These are phyloP conservation scores for Macroglossus sobrinus DNA, from an alignment of 2,113 vertebrate species.

Conservation along the genomic window DNA sequence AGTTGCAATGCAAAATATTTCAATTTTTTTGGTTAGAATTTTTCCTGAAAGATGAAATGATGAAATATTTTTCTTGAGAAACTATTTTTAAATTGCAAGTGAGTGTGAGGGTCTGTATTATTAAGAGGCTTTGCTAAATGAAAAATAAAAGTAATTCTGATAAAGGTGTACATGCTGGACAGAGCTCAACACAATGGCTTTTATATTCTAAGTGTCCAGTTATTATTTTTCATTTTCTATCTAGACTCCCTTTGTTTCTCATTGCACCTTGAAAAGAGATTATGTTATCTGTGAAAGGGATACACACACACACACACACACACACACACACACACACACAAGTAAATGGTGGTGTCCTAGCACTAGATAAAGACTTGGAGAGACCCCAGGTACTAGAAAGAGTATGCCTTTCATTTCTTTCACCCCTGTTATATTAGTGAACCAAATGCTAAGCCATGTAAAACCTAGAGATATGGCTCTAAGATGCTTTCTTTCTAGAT, in stretches of 20 bases:
- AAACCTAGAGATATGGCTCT: not conserved
- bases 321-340: not conserved
- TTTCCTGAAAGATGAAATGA: not conserved
- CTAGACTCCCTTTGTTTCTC: not conserved
- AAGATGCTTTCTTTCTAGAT: not conserved
- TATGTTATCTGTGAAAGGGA: not conserved
- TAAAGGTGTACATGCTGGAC: not conserved
- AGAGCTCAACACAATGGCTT: not conserved
- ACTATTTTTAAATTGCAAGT: not conserved
- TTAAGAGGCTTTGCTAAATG: not conserved
- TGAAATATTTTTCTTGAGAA: not conserved
- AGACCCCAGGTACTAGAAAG: not conserved
- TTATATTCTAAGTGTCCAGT: not conserved
- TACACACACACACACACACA: not conserved
- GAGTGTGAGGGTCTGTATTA: not conserved
- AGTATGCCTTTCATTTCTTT: not conserved
- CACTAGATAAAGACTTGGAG: not conserved
- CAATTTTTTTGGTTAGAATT: not conserved
- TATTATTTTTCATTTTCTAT: not conserved
- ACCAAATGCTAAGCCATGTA: not conserved
- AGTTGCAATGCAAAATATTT: not conserved
- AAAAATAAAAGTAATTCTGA: constrained; percentile 8
- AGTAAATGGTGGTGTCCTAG: not conserved
- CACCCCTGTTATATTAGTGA: not conserved
- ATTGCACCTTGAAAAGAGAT: not conserved